Evolutionary conservation across 2,888 invertebrate genomes (phyloP).

Genomic region (Drosophila diplacantha): DNA sequence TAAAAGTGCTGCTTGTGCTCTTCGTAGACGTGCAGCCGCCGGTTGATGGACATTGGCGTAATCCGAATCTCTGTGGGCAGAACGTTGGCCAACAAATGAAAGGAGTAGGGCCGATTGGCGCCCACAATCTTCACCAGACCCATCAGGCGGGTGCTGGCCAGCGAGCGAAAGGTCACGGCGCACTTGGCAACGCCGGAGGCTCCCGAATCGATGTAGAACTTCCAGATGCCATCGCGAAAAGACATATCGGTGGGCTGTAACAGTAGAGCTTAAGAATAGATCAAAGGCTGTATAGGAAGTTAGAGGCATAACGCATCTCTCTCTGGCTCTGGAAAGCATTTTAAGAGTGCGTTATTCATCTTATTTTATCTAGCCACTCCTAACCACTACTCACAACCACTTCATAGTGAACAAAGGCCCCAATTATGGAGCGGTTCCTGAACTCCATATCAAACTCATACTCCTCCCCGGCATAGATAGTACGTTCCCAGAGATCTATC

Average conservation of each 20-base stretch:
- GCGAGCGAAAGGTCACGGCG: conserved; percentile 54
- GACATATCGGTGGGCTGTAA: conserved; percentile 62
- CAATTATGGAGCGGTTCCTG: conserved; percentile 57
- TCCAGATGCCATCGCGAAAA: conserved; percentile 63
- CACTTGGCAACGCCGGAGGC: conserved; percentile 47
- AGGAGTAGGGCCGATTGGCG: conserved; percentile 51
- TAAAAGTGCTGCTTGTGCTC: conserved; percentile 53
- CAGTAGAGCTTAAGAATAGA: not conserved
- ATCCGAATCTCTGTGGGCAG: conserved; percentile 62
- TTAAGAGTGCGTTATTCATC: not conserved
- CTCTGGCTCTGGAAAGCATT: not conserved
- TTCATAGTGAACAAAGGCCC: conserved; percentile 72
- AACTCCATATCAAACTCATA: conserved; percentile 67
- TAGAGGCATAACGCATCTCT: not conserved
- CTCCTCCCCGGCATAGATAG: conserved; percentile 64
- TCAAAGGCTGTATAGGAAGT: not conserved
- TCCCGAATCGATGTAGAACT: conserved; percentile 61
- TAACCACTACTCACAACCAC: conserved; percentile 61
- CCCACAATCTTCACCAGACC: conserved; percentile 73
- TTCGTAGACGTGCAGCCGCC: conserved; percentile 57
- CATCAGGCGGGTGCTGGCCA: conserved; percentile 55
- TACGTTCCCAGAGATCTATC: conserved; percentile 51
- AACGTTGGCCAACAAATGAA: conserved; percentile 63
- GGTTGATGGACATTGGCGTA: conserved; percentile 40
- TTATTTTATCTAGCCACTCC: no score